Base-by-base conservation (phyloP, 1,140 invertebrate genomes). In the Rhyzopertha dominica region DNA sequence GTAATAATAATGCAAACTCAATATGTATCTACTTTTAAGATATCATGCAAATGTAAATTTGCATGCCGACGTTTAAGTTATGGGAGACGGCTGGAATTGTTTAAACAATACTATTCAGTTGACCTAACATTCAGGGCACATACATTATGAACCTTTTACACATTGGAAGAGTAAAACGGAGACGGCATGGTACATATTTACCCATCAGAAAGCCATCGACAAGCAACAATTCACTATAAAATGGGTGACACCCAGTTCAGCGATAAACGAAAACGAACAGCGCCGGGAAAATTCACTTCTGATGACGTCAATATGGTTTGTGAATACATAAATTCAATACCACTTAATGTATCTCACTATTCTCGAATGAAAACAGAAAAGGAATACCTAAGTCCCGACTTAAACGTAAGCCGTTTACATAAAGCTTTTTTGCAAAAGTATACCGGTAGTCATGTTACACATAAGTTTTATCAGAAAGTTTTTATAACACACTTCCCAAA, bases 381-480 rank as follows among this genome's bases (percentile, higher is more conserved):
- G 23, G 46, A 48, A 43, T 48, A 48, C 28, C 16, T 26, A 13
- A 48, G 46, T 43, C 39, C 39, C n/a, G 40, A 43, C 36, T 35
- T 43, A 43, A 46, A 48, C 19, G 24, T 35, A 10, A 43, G 28
- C 26, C 12, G 46, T 5, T 25, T 48, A 12, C 24, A 22, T 13
- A 48, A 43, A 35, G 39, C 40, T 4, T 43, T 35, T 23, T 12
- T 40, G 23, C 10, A 43, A 13, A 43, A 28, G 13, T 17, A 43
- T 36, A 22, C 32, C 4, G n/a, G 29, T 2, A 26, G 20, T 9
- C 9, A 20, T n/a, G 30, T 43, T 18, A 48, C 29, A 13, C 28
- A 48, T 17, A 36, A 43, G 22, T 48, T 43, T 35, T 48, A 43
- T 10, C 32, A 14, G 9, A 25, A 2, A 23, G 23, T 43, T 9